phyloP scores from a whole-genome alignment of 2,888 invertebrate genomes.

The Chymomyza fuscimana region DNA sequence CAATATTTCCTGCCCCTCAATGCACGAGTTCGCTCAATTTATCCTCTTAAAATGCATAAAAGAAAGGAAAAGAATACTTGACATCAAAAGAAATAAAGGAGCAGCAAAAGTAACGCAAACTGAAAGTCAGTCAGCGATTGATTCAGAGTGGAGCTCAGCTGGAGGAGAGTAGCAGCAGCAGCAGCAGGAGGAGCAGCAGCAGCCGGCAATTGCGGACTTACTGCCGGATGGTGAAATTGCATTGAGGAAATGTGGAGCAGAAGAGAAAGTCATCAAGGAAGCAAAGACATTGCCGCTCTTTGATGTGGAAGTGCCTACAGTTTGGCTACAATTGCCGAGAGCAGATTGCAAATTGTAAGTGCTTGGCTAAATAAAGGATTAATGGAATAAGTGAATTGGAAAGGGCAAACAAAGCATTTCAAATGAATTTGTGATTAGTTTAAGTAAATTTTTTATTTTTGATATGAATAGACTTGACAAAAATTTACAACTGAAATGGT shows the following conservation, averaged over 20 bases:
- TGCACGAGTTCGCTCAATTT: conserved; percentile 8
- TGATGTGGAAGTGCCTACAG: not conserved
- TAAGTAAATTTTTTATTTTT: no score
- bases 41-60: conserved; percentile 23
- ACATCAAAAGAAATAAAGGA: conserved; percentile 31
- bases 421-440: no score
- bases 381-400: not conserved
- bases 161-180: not conserved
- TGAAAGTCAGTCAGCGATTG: conserved; percentile 16
- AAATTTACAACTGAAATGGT: no score
- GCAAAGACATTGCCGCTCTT: conserved; percentile 15
- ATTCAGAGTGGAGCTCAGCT: conserved; percentile 20
- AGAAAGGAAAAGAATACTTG: conserved; percentile 60
- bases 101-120: conserved; percentile 16
- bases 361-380: not conserved
- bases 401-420: not conserved
- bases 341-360: not conserved
- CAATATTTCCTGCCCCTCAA: conserved; percentile 58
- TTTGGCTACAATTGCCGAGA: not conserved
- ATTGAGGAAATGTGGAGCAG: conserved; percentile 56
- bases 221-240: conserved; percentile 63
- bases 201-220: conserved; percentile 45
- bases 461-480: no score
- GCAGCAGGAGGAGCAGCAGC: conserved; percentile 23
- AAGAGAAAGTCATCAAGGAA: conserved; percentile 66